Evolutionary conservation across 64 coral and sea anemone species (phyloP), one percentile per base, ranked within the genome.

Genomic region (Dendronephthya gigantea): DNA sequence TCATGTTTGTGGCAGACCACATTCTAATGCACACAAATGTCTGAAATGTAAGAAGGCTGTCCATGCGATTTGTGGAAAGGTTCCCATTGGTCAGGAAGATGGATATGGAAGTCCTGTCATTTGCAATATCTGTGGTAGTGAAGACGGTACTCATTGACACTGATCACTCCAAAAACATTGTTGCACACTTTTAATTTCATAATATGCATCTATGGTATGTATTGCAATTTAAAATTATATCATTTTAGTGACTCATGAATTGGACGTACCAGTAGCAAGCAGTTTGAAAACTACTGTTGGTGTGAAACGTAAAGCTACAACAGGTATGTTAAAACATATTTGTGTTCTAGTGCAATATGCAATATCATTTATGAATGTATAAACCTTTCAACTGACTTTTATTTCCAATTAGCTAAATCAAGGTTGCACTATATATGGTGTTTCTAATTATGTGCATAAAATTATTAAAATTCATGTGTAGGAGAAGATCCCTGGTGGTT

Each of bases 51-150:
- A 76, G 25, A 76, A 76, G 25, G 28, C 29, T 76, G 69, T 76
- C n/a, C 69, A 76, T 76, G 69, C 35, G 34, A 76, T 76, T 76
- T 76, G 69, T 76, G 69, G 69, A 76, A 76, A 31, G 25, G n/a
- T 76, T 76, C 69, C 69, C 13, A 34, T 31, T 76, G 69, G 69
- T 37, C n/a, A 76, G 29, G 69, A 76, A 16, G 69, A 76, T 33
- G 69, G 69, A 76, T 76, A 76, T 76, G 69, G 69, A 31, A 15
- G n/a, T 31, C 35, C 4, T 34, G 35, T 76, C 23, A 76, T 76
- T 22, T 76, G 69, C 25, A 76, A 76, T 76, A 34, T 76, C 4
- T 76, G 69, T 76, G 31, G 2, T 76, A 76, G 12, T 6, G 35
- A 34, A 76, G 25, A 76, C 16, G 31, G 69, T 76, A 27, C 12